Percentiles rank a stretch among this genome's conserved stretches.
Evolutionary conservation across 2,888 invertebrate species (phyloP).

Genomic region (Pinctada fucata): DNA sequence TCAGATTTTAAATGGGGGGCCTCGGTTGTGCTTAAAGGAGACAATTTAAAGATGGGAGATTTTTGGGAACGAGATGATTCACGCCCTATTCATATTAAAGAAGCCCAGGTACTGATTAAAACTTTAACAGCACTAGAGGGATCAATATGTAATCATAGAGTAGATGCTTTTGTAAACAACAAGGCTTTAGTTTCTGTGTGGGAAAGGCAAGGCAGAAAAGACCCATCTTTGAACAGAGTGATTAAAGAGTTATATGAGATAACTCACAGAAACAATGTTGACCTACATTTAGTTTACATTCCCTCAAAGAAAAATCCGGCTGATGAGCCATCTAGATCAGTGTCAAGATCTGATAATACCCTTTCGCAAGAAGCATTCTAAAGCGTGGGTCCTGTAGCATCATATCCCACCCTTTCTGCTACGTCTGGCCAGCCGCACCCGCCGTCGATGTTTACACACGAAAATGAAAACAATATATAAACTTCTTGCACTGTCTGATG

Average conservation of each 20-base stretch:
- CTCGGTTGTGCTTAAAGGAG: constrained; percentile 2
- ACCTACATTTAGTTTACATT: constrained; percentile 35
- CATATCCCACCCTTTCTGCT: too few relatives aligned
- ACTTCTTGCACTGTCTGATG: too few relatives aligned
- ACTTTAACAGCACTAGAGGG: neutral
- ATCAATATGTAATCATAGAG: constrained; percentile 7
- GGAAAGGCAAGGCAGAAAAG: constrained; percentile 19
- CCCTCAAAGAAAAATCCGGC: constrained; percentile 30
- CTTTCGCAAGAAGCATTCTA: constrained; percentile 2
- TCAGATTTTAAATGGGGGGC: constrained; percentile 20
- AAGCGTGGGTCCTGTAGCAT: too few relatives aligned
- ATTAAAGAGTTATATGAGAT: constrained; percentile 21
- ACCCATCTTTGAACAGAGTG: neutral
- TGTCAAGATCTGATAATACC: constrained; percentile 8
- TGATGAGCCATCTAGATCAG: constrained; percentile 12
- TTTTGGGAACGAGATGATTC: constrained; percentile 12
- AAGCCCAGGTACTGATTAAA: constrained; percentile 15
- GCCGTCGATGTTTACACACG: too few relatives aligned
- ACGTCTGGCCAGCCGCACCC: too few relatives aligned
- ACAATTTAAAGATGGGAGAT: neutral
- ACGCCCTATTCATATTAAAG: constrained; percentile 15
- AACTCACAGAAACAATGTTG: constrained; percentile 27
- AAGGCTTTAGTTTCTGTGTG: constrained; percentile 20
- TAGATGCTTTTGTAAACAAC: constrained; percentile 25
- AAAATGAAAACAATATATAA: too few relatives aligned